A percentile compares a stretch with the other conserved stretches of the same genome.
Conservation (phyloP, 2,888 invertebrate species). For the Drosophila falleni region DNA sequence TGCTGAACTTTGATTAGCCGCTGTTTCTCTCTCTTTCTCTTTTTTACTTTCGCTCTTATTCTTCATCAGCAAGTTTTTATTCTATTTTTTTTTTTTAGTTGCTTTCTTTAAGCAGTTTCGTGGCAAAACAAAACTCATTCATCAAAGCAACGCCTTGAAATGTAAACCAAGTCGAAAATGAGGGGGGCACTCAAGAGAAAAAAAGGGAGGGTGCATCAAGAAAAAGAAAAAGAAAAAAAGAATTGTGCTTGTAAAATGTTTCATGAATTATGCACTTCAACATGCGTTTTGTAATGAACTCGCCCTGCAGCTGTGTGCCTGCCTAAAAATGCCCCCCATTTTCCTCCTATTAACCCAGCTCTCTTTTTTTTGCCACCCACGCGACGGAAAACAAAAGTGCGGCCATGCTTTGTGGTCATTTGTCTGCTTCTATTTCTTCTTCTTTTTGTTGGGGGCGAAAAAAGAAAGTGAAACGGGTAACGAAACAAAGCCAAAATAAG, state of each 20-base stretch:
- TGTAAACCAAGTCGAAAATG: constrained; percentile 14
- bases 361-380: neutral
- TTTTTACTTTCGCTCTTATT: neutral
- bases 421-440: constrained; percentile 45
- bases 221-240: no score
- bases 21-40: constrained; percentile 12
- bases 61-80: neutral
- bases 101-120: constrained; percentile 15
- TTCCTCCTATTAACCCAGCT: neutral
- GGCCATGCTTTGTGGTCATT: constrained; percentile 55
- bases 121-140: constrained; percentile 51
- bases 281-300: constrained; percentile 56
- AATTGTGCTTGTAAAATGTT: constrained; percentile 43
- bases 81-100: neutral
- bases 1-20: constrained; percentile 63
- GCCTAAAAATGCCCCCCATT: neutral
- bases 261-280: constrained; percentile 60
- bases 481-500: constrained; percentile 34
- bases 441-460: constrained; percentile 10
- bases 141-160: constrained; percentile 45
- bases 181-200: neutral
- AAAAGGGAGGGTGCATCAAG: neutral
- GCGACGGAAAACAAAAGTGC: constrained; percentile 20
- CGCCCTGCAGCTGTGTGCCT: constrained; percentile 29
- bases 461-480: constrained; percentile 37